These are phyloP conservation scores for Drosophila suboccidentalis DNA, from an alignment of 2,888 invertebrate species.

Conservation along the genomic window DNA sequence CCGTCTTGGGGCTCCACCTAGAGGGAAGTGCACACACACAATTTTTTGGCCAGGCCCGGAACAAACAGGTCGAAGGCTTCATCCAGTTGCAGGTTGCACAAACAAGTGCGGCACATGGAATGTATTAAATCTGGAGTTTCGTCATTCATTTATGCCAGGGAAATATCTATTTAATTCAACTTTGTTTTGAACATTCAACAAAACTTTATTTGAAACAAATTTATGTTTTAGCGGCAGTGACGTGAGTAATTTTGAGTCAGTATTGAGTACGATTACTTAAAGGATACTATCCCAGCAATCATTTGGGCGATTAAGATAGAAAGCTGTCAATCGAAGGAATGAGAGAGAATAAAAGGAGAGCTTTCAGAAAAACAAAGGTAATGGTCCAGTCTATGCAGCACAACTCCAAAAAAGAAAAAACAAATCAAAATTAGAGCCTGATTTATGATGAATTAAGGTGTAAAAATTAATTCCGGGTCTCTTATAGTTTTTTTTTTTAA, in stretches of 20 bases:
- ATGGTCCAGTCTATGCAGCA: too few species aligned
- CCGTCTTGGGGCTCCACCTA: conserved; percentile 81
- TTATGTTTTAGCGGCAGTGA: conserved; percentile 3
- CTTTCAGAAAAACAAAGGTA: too few species aligned
- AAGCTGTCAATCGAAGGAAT: too few species aligned
- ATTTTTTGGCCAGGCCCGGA: conserved; percentile 80
- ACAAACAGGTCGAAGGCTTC: conserved; percentile 76
- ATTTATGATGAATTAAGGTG: too few species aligned
- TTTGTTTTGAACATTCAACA: conserved; percentile 1
- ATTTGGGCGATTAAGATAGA: too few species aligned
- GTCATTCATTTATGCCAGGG: conserved; percentile 51
- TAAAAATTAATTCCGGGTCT: too few species aligned
- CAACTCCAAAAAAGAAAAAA: too few species aligned
- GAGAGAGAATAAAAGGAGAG: too few species aligned
- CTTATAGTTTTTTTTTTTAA: too few species aligned
- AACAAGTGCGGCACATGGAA: conserved; percentile 82
- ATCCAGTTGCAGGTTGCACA: conserved; percentile 68
- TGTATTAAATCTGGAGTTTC: conserved; percentile 59
- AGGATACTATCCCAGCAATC: conserved; percentile 13
- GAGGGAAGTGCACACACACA: conserved; percentile 81
- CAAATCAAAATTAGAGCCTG: too few species aligned
- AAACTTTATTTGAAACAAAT: not conserved
- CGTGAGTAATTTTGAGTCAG: not conserved
- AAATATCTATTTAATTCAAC: not conserved
- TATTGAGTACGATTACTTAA: conserved; percentile 11